These are phyloP conservation scores for Spongilla lacustris DNA, from an alignment of 37 sponge, comb jelly and placozoan genomes.

Conservation along the genomic window DNA sequence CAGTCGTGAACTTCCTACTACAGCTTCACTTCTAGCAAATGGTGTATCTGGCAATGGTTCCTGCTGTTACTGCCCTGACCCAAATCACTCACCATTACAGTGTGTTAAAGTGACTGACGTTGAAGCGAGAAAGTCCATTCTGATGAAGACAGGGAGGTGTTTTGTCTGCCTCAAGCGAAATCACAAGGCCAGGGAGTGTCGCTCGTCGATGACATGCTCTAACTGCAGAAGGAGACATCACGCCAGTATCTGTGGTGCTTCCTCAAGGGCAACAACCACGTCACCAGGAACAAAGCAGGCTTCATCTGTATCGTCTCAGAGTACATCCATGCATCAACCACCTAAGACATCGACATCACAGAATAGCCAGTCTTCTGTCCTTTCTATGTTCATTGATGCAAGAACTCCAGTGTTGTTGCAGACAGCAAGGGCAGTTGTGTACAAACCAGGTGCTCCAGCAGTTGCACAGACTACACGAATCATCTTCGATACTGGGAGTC, in stretches of 20 bases:
- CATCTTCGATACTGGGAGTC: constrained; percentile 14
- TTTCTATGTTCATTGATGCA: background rate
- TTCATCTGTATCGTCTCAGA: background rate
- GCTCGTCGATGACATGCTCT: constrained; percentile 11
- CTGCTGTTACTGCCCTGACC: constrained; percentile 4
- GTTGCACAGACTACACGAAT: constrained; percentile 8
- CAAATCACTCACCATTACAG: background rate
- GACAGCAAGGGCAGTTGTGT: constrained; percentile 16
- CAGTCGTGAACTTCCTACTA: background rate
- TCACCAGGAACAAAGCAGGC: background rate
- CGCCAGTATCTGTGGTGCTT: constrained; percentile 15
- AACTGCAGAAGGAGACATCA: constrained; percentile 31
- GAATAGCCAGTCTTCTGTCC: background rate
- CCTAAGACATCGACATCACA: constrained; percentile 3
- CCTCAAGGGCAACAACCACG: background rate
- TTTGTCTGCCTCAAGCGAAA: constrained; percentile 27
- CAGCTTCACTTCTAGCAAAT: background rate
- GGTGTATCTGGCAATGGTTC: constrained; percentile 11
- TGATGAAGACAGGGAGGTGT: constrained; percentile 42
- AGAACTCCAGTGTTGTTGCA: constrained; percentile 16
- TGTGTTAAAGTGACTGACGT: constrained; percentile 5
- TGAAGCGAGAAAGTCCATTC: constrained; percentile 12
- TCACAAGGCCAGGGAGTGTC: constrained; percentile 33
- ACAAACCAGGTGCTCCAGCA: constrained; percentile 16
- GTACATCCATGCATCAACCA: constrained; percentile 8